Percentiles rank a stretch among this genome's conserved stretches.
Conservation (phyloP, 1,140 invertebrate species). For the Drosophila setifemur region DNA sequence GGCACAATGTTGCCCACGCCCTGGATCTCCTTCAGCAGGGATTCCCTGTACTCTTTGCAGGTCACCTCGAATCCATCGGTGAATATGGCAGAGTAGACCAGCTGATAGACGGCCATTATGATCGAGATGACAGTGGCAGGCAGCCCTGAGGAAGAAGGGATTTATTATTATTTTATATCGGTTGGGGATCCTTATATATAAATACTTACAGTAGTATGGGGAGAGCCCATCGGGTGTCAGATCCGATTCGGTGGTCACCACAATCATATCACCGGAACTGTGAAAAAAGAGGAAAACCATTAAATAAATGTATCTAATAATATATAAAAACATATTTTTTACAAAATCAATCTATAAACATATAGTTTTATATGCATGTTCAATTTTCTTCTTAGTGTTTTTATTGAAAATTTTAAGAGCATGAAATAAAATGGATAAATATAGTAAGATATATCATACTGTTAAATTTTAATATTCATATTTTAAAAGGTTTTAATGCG, state of each 20-base stretch:
- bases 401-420: no score
- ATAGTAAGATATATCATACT: no score
- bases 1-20: conserved; percentile 85
- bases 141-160: conserved; percentile 41
- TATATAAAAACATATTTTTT: no score
- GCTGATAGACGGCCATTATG: conserved; percentile 85
- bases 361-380: no score
- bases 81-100: conserved; percentile 85
- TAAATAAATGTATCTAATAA: not conserved
- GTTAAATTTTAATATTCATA: no score
- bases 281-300: conserved; percentile 31
- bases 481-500: no score
- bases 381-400: no score
- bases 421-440: no score
- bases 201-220: conserved; percentile 85
- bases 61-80: conserved; percentile 87
- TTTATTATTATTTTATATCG: not conserved
- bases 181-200: not conserved
- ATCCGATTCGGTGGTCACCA: conserved; percentile 84
- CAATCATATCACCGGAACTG: conserved; percentile 85
- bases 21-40: conserved; percentile 84
- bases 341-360: no score
- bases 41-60: conserved; percentile 86
- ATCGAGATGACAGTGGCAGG: conserved; percentile 84
- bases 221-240: conserved; percentile 83